A percentile compares a stretch with the other conserved stretches of the same genome.
Evolutionary conservation across 2,797 vertebrate species (phyloP).

Genomic region (Mormyrus proboscirostris): DNA sequence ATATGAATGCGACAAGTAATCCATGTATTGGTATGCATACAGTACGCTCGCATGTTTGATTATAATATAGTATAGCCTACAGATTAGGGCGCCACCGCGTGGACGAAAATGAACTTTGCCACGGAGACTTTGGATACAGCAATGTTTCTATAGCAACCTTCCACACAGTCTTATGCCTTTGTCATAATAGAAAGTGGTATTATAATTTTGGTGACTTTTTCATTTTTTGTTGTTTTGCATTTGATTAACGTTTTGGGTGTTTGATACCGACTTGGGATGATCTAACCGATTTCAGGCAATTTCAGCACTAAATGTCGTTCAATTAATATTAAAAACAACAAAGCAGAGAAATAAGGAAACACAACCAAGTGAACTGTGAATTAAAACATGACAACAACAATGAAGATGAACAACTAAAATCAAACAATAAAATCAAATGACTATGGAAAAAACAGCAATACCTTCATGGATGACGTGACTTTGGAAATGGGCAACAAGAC

Average conservation of each 20-base stretch:
- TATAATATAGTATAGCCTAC: neutral
- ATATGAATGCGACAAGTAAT: neutral
- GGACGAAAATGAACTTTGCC: neutral
- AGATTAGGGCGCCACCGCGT: neutral
- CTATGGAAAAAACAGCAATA: neutral
- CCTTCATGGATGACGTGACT: neutral
- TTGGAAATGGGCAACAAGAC: neutral
- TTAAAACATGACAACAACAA: neutral
- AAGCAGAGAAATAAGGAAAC: neutral
- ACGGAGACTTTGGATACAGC: neutral
- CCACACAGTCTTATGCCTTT: neutral
- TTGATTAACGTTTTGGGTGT: neutral
- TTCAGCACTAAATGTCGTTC: neutral
- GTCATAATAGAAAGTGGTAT: neutral
- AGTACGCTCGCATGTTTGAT: neutral
- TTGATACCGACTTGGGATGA: neutral
- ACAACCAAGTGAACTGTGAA: neutral
- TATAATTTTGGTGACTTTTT: neutral
- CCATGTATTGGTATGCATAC: neutral
- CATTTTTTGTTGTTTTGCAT: neutral
- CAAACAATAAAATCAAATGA: neutral
- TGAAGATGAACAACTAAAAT: neutral
- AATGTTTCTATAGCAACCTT: slow-evolving; percentile 15
- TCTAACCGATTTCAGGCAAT: neutral
- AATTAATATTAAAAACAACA: neutral